Evolutionary conservation across 2,113 vertebrate genomes (phyloP).

Genomic region (Eptesicus fuscus): DNA sequence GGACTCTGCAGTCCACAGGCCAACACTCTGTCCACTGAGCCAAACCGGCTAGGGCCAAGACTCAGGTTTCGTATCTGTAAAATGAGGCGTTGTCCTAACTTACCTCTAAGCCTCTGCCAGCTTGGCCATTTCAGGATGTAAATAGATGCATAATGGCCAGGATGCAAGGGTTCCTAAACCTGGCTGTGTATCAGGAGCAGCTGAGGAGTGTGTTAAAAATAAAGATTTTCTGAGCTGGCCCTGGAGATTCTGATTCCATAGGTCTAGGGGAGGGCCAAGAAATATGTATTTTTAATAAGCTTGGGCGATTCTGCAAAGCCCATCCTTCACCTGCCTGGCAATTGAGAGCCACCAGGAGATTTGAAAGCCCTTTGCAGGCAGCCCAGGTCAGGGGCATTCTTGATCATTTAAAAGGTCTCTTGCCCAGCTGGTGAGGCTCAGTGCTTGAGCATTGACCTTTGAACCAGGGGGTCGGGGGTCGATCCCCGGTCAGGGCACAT

Average conservation of each 20-base stretch:
- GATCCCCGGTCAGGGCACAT: too few species aligned
- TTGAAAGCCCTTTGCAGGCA: background rate
- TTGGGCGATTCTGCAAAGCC: background rate
- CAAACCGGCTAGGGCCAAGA: too few species aligned
- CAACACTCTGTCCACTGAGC: too few species aligned
- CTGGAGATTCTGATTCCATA: background rate
- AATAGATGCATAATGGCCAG: background rate
- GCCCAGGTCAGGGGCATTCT: background rate
- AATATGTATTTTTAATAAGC: background rate
- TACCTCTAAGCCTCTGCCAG: background rate
- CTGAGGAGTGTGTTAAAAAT: background rate
- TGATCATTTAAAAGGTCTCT: background rate
- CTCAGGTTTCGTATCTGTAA: background rate
- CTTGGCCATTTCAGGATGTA: background rate
- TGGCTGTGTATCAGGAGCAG: background rate
- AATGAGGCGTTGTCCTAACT: background rate
- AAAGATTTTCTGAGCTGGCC: background rate
- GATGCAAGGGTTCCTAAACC: background rate
- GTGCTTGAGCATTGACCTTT: too few species aligned
- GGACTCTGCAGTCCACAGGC: too few species aligned
- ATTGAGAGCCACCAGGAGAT: background rate
- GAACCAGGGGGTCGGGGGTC: too few species aligned
- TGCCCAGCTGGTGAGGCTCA: too few species aligned
- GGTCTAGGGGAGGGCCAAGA: background rate
- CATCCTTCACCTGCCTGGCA: background rate